These are phyloP conservation scores for Alviniconcha marisindica DNA, from an alignment of 1,140 invertebrate genomes.

Conservation along the genomic window DNA sequence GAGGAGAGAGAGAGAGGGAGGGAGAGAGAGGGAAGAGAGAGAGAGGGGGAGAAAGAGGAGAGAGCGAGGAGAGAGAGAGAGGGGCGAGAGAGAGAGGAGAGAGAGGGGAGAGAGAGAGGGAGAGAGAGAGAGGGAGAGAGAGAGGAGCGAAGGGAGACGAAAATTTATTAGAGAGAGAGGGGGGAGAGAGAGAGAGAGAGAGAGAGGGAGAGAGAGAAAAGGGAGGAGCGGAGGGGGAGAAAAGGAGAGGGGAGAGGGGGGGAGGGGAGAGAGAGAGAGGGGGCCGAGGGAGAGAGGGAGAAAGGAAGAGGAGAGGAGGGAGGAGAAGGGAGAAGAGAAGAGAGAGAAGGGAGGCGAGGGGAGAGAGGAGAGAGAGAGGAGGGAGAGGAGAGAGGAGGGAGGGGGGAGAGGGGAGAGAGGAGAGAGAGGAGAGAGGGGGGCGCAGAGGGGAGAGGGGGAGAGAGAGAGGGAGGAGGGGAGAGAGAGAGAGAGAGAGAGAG, in stretches of 20 bases:
- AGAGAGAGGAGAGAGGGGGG: background rate
- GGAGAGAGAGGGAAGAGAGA: too few relatives aligned
- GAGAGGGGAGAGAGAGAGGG: background rate
- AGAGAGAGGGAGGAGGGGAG: too few relatives aligned
- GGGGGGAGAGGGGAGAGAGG: background rate
- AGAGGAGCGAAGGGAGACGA: too few relatives aligned
- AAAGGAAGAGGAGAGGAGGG: background rate
- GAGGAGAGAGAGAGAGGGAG: background rate
- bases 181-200: slow-evolving; percentile 1
- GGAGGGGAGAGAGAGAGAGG: background rate
- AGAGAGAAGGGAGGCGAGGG: background rate
- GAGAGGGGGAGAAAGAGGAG: too few relatives aligned
- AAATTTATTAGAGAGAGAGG: too few relatives aligned
- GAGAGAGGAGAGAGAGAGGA: background rate
- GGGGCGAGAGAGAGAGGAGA: too few relatives aligned
- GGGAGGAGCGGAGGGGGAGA: background rate
- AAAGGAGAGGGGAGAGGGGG: background rate
- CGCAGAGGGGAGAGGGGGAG: background rate
- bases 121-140: background rate
- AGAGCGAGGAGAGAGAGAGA: background rate
- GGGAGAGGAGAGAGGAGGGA: background rate
- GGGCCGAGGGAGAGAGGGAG: background rate
- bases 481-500: too few relatives aligned
- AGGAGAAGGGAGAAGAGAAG: too few relatives aligned
- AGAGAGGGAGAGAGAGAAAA: background rate